These are phyloP conservation scores for Falco novaeseelandiae DNA, from an alignment of 2,797 vertebrate species.

Conservation along the genomic window DNA sequence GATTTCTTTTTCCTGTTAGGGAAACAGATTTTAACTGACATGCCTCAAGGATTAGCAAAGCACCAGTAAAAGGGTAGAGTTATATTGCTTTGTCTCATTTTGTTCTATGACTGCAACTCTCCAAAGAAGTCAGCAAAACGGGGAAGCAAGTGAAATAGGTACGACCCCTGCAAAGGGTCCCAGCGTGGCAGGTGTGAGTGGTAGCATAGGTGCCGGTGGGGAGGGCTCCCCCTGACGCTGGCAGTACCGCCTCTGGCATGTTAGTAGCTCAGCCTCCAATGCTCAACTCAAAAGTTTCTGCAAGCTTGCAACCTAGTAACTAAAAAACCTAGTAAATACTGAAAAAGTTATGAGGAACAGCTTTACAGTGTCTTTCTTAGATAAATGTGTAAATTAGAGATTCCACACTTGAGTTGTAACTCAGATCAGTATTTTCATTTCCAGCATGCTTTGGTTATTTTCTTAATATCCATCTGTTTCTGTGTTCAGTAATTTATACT, in stretches of 20 bases:
- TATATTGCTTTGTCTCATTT: neutral
- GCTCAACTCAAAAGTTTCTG: neutral
- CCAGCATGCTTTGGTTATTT: slow-evolving; percentile 17
- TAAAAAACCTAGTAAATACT: too few relatives aligned
- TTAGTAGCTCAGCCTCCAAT: neutral
- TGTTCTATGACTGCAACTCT: neutral
- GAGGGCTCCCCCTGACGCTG: neutral
- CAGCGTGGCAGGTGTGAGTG: neutral
- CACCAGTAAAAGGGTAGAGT: neutral
- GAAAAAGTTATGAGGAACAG: slow-evolving; percentile 30
- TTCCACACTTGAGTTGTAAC: neutral
- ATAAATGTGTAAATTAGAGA: slow-evolving; percentile 29
- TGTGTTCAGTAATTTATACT: slow-evolving; percentile 12
- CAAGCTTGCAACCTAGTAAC: neutral
- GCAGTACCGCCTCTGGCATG: neutral
- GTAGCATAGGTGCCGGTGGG: rapidly evolving
- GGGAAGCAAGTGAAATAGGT: neutral
- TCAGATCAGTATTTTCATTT: neutral
- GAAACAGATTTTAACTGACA: neutral
- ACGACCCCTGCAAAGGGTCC: neutral
- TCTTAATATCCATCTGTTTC: slow-evolving; percentile 51
- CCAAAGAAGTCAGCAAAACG: neutral
- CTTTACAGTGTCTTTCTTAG: slow-evolving; percentile 32
- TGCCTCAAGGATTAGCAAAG: neutral
- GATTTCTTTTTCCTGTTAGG: neutral